Evolutionary conservation across 2,797 vertebrate genomes (phyloP), one percentile per base, ranked within the genome.

Genomic region (Loris lydekkerianus): DNA sequence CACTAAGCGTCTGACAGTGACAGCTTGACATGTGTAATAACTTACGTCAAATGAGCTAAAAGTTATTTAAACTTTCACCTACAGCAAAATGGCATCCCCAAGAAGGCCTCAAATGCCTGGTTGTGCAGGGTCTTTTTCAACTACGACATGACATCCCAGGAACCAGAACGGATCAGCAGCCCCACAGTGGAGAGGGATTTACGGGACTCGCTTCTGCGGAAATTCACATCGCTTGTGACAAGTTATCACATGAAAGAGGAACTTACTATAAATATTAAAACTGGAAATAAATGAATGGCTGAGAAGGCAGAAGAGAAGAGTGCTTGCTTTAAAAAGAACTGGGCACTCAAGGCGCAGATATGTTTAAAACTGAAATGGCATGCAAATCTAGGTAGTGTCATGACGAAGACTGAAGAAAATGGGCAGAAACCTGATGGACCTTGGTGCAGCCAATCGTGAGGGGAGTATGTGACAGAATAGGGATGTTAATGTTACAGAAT

Each of bases 51-150:
- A 60, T 49, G 67, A 15, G 29, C 5, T 86, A 37, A 88, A 91
- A 69, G 86, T 86, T 86, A 78, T 67, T 86, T 97, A 88, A 96
- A 96, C 96, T 97, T 97, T 97, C 58, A 96, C 94, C 81, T 85
- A 96, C 91, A 93, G 29, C 65, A 61, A 97, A 94, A 0, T 81
- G 87, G 83, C 96, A 96, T 94, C 65, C 81, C 80, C 49, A 18
- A 97, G 96, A 89, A 83, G 97, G 70, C 91, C 82, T 60, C 56
- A 87, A 96, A 94, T 78, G 96, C 90, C 82, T 93, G 97, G 93
- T 92, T 97, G 69, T 0, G 90, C 89, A 91, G 93, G 76, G 96
- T 97, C 97, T 98, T 98, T 92, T 97, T 85, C 92, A 97, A 97
- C 96, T 95, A 94, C 67, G 17, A 40, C 2, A 82, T 97, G 97